Conservation (phyloP, 2,113 vertebrate genomes). For the Xyrauchen texanus region DNA sequence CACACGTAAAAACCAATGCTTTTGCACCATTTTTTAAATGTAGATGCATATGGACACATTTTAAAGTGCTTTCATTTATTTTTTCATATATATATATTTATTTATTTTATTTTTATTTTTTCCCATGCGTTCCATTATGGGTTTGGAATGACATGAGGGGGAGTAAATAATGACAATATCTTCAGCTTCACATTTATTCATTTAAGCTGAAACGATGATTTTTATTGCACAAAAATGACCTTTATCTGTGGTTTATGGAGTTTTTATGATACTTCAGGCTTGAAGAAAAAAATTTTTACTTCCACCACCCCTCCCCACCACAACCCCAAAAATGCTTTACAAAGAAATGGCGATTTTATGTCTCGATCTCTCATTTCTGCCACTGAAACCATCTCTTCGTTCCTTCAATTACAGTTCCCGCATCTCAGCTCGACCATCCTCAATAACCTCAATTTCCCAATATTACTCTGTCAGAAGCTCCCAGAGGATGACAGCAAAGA, state of each 20-base stretch:
- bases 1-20: no score
- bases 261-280: not conserved
- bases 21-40: no score
- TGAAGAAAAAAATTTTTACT: not conserved
- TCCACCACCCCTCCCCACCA: not conserved
- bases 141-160: no score
- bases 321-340: not conserved
- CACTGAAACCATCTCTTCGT: constrained; percentile 2
- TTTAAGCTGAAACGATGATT: no score
- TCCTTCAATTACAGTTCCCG: not conserved
- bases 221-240: not conserved
- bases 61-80: no score
- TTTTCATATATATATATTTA: no score
- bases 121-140: no score
- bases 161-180: no score
- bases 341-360: not conserved
- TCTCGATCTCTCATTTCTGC: constrained; percentile 12
- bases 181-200: no score
- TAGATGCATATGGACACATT: no score
- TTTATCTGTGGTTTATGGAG: not conserved
- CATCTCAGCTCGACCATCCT: constrained; percentile 16
- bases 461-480: constrained; percentile 41
- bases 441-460: constrained; percentile 37
- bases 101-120: no score
- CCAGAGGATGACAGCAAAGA: constrained; percentile 22